phyloP scores from a whole-genome alignment of 2,888 invertebrate genomes.

The Catocala fraxini region DNA sequence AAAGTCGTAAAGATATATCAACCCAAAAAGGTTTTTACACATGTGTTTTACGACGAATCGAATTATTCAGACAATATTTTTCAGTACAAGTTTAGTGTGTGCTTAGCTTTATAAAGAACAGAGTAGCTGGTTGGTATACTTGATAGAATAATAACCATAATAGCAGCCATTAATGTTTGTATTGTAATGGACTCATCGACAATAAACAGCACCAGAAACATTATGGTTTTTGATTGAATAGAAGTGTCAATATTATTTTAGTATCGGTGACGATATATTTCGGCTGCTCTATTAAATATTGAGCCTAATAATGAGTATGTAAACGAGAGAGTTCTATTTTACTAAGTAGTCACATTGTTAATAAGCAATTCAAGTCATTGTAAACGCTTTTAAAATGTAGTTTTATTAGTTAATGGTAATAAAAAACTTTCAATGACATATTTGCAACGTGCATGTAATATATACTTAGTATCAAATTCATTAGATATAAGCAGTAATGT shows the following conservation, averaged over 20 bases:
- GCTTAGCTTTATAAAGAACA: constrained; percentile 12
- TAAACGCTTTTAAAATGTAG: too few relatives aligned
- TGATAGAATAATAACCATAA: constrained; percentile 10
- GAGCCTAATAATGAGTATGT: too few relatives aligned
- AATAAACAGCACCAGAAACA: constrained; percentile 46
- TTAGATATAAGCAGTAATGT: too few relatives aligned
- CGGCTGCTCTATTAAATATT: neutral
- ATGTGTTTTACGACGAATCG: constrained; percentile 30
- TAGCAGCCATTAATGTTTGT: constrained; percentile 39
- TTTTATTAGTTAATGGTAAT: too few relatives aligned
- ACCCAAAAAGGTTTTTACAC: constrained; percentile 17
- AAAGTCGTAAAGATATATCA: constrained; percentile 34
- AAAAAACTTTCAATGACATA: too few relatives aligned
- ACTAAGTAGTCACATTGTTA: too few relatives aligned
- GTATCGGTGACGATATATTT: constrained; percentile 18
- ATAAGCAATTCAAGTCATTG: too few relatives aligned
- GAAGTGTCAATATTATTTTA: constrained; percentile 51
- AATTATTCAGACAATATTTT: constrained; percentile 1
- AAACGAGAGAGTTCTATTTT: too few relatives aligned
- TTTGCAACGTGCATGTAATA: too few relatives aligned
- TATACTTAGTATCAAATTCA: too few relatives aligned
- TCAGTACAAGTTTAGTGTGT: constrained; percentile 2
- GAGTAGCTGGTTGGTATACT: neutral
- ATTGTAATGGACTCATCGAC: constrained; percentile 47
- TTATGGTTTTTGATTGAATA: constrained; percentile 48